Percentiles rank a stretch among this genome's conserved stretches.
phyloP scores from a whole-genome alignment of 2,113 vertebrate species.

The Grallaria varia region DNA sequence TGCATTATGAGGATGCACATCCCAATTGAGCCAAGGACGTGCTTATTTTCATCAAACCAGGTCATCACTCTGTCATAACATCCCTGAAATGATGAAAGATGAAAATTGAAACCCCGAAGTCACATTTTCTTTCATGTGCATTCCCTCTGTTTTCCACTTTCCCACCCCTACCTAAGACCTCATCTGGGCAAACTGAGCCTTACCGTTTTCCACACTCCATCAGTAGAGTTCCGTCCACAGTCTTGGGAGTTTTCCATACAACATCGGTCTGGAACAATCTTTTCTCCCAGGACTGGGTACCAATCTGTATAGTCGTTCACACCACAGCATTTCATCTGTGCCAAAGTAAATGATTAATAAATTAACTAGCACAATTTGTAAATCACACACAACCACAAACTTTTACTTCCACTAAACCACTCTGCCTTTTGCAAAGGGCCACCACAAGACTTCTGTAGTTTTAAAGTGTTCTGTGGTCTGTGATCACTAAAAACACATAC shows the following conservation, averaged over 20 bases:
- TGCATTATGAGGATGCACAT: slow-evolving; percentile 94
- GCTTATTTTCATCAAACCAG: slow-evolving; percentile 94
- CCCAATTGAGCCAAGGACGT: slow-evolving; percentile 88
- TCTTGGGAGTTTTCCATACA: slow-evolving; percentile 95
- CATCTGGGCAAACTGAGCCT: background rate
- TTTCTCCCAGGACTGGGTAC: slow-evolving; percentile 89
- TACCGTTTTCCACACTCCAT: slow-evolving; percentile 88
- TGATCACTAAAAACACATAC: background rate
- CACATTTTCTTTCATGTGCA: background rate
- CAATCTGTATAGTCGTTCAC: slow-evolving; percentile 92
- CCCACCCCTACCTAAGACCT: background rate
- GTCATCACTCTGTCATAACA: slow-evolving; percentile 93
- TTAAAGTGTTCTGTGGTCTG: background rate
- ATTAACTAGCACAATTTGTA: background rate
- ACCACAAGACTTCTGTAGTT: background rate
- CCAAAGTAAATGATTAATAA: background rate
- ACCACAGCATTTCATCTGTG: slow-evolving; percentile 95
- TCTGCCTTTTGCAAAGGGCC: background rate
- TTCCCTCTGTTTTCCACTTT: background rate
- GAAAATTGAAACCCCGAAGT: background rate
- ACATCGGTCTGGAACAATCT: slow-evolving; percentile 92
- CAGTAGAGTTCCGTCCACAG: slow-evolving; percentile 89
- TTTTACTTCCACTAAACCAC: background rate
- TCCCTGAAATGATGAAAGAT: slow-evolving; percentile 77
- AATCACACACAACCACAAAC: background rate